Evolutionary conservation across 2,888 invertebrate species (phyloP), one percentile per base, ranked within the genome.

Genomic region (Phymatocera aterrima): DNA sequence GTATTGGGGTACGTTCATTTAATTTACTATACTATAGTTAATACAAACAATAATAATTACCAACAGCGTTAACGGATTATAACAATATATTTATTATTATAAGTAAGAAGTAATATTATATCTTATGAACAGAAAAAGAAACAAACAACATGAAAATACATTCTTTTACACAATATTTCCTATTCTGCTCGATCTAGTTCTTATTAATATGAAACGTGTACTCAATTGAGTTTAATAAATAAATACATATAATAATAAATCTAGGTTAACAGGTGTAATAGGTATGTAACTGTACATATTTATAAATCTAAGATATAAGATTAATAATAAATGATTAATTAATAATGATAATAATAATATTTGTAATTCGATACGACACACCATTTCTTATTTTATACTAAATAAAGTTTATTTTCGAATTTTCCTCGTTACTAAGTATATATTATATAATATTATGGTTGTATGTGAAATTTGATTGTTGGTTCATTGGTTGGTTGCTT

Each of bases 371-470:
- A 87, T 86, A 85, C 84, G 84, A 87, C 83, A n/a, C n/a, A 86
- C 83, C 85, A 86, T 88, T 88, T 88, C 85, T 88, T 87, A 88
- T 87, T 88, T 88, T 88, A n/a, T 88, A 88, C 85, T 83, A 84
- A 88, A 88, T 88, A 87, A 87, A 88, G 84, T 86, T 87, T 89
- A 87, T 87, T 88, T 87, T 88, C 85, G 84, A 87, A 87, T 85
- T n/a, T n/a, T 82, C 83, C 82, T 82, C 84, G 82, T 82, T 86
- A 82, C 81, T n/a, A n/a, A n/a, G n/a, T n/a, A n/a, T n/a, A n/a
- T n/a, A n/a, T n/a, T n/a, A n/a, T n/a, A n/a, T n/a, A 40, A 4
- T 40, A 57, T 28, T 84, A 80, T 84, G 82, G 83, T 82, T 83
- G 85, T 82, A 83, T 84, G 85, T n/a, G n/a, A n/a, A n/a, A n/a